These are phyloP conservation scores for Telenomus remus DNA, from an alignment of 1,140 invertebrate genomes.

Conservation along the genomic window DNA sequence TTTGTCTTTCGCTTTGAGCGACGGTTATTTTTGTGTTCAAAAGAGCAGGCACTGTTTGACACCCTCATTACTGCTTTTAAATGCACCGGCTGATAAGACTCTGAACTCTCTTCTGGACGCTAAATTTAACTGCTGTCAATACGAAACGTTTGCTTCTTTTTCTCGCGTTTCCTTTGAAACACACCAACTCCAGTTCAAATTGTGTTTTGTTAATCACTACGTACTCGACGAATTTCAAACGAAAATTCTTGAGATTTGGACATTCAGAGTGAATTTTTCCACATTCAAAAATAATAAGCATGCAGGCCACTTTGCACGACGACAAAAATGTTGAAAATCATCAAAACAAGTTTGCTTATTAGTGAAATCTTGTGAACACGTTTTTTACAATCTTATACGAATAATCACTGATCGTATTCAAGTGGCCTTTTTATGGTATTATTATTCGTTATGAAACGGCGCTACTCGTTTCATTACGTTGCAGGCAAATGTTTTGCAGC, in stretches of 20 bases:
- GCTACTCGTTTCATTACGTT: background rate
- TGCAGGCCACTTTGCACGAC: too few species aligned
- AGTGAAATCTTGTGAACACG: too few species aligned
- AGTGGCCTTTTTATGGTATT: background rate
- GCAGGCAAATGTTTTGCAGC: background rate
- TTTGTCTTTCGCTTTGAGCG: slow-evolving; percentile 20
- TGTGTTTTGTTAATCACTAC: too few species aligned
- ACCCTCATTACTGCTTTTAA: slow-evolving; percentile 21
- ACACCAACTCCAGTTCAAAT: background rate
- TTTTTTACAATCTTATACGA: background rate
- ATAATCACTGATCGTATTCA: background rate
- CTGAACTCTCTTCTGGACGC: background rate
- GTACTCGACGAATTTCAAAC: too few species aligned
- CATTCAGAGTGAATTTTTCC: too few species aligned
- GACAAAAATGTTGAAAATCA: too few species aligned
- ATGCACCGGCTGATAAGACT: background rate
- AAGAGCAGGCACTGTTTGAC: slow-evolving; percentile 16
- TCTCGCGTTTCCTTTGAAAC: background rate
- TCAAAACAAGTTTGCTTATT: too few species aligned
- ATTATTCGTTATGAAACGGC: background rate
- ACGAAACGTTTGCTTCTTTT: background rate
- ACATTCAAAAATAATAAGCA: too few species aligned
- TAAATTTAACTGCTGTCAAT: slow-evolving; percentile 1
- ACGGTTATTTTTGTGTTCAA: slow-evolving; percentile 4
- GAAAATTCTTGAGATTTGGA: too few species aligned